A percentile compares a stretch with the other conserved stretches of the same genome.
phyloP scores from a whole-genome alignment of 2,888 invertebrate species.

The Piscicola geometra region DNA sequence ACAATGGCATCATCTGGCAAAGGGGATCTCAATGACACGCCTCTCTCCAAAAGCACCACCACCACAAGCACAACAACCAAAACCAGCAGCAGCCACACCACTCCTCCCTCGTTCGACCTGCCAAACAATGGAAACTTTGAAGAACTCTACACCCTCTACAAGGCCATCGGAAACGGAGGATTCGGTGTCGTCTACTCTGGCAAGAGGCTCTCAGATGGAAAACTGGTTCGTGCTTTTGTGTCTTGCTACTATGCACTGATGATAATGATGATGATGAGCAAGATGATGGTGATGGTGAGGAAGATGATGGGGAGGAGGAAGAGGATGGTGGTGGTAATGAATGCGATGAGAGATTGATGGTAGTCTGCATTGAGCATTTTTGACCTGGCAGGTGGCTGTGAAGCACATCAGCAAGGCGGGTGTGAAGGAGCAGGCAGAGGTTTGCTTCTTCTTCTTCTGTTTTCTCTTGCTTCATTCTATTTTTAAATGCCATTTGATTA shows the following conservation, averaged over 20 bases:
- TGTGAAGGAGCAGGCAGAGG: constrained; percentile 60
- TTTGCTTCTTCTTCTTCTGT: no score
- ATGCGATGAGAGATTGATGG: no score
- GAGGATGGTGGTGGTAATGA: not conserved
- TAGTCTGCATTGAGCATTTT: no score
- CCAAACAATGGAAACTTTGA: constrained; percentile 1
- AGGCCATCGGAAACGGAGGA: constrained; percentile 18
- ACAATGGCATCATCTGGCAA: not conserved
- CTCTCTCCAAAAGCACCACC: no score
- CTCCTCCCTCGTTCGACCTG: not conserved
- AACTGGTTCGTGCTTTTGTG: not conserved
- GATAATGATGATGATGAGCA: no score
- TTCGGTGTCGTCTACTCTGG: constrained; percentile 21
- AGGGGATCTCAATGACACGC: no score
- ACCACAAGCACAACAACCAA: no score
- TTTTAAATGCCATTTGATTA: no score
- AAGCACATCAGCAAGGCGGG: constrained; percentile 59
- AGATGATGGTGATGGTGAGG: no score
- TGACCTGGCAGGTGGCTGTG: constrained; percentile 59
- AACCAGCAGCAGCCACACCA: no score
- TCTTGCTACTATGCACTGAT: not conserved
- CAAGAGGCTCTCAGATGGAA: constrained; percentile 6
- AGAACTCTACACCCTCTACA: constrained; percentile 3
- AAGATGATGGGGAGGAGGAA: no score
- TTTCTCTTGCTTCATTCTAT: no score